These are phyloP conservation scores for Lynx canadensis DNA, from an alignment of 2,113 vertebrate genomes.

Conservation along the genomic window DNA sequence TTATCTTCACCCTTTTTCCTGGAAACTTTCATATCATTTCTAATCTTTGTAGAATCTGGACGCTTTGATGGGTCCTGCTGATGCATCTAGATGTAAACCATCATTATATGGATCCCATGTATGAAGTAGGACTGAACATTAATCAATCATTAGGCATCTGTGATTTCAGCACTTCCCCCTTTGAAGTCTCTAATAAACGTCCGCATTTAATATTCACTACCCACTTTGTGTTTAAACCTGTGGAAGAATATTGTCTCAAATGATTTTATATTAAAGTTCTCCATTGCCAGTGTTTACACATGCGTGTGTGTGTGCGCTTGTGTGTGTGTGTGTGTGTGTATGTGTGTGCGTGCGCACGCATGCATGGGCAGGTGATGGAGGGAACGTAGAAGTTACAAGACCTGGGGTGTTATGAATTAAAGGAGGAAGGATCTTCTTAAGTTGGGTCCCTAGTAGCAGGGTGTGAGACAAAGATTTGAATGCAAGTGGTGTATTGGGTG, in stretches of 20 bases:
- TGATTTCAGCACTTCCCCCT: neutral
- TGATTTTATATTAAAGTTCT: neutral
- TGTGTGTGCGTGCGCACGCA: neutral
- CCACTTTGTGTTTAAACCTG: neutral
- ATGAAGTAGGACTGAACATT: neutral
- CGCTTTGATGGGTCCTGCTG: neutral
- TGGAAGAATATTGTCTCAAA: neutral
- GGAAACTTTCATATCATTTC: neutral
- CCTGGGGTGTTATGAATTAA: neutral
- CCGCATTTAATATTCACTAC: neutral
- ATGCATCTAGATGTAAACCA: neutral
- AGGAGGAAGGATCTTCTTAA: neutral
- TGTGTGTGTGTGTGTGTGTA: neutral
- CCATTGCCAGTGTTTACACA: neutral
- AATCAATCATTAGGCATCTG: neutral
- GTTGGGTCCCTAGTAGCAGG: neutral
- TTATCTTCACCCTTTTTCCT: neutral
- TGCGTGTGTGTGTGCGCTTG: neutral
- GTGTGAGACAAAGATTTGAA: neutral
- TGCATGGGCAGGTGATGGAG: accelerated
- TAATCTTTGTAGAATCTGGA: neutral
- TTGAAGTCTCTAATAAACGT: neutral
- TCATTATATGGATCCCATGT: too few relatives aligned
- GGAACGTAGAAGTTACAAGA: neutral
- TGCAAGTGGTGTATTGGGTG: neutral